Percentiles rank a stretch among this genome's conserved stretches.
These are phyloP conservation scores for Metaphire vulgaris DNA, from an alignment of 1,140 invertebrate species.

Conservation along the genomic window DNA sequence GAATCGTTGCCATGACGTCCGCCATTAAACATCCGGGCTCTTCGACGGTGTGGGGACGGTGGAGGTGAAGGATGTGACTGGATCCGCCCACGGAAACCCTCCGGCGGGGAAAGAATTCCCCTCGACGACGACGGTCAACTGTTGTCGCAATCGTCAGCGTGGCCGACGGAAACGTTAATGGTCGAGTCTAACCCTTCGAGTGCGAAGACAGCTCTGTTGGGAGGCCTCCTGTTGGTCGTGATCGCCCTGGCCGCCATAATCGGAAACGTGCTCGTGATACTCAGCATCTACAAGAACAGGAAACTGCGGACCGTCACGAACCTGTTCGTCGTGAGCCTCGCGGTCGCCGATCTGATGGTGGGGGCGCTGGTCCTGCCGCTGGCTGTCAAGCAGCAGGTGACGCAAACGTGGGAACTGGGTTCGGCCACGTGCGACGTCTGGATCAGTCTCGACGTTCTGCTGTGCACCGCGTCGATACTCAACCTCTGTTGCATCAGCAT, in stretches of 20 bases:
- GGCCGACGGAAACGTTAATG: too few species aligned
- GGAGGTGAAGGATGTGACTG: too few species aligned
- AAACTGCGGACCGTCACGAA: slow-evolving; percentile 56
- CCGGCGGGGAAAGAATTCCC: too few species aligned
- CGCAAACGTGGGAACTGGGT: slow-evolving; percentile 48
- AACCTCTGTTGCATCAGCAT: slow-evolving; percentile 51
- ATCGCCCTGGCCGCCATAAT: slow-evolving; percentile 32
- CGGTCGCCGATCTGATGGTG: slow-evolving; percentile 62
- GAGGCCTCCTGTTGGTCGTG: slow-evolving; percentile 33
- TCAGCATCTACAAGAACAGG: slow-evolving; percentile 45
- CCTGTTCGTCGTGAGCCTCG: slow-evolving; percentile 61
- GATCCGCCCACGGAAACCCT: too few species aligned
- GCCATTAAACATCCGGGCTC: too few species aligned
- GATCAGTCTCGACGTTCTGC: slow-evolving; percentile 35
- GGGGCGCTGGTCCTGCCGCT: slow-evolving; percentile 62
- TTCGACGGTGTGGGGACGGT: too few species aligned
- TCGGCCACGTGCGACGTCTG: slow-evolving; percentile 71
- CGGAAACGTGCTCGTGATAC: slow-evolving; percentile 48
- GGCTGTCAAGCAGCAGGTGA: slow-evolving; percentile 47
- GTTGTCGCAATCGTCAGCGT: too few species aligned
- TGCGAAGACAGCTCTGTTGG: slow-evolving; percentile 33
- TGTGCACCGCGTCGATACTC: slow-evolving; percentile 36
- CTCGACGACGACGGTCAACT: too few species aligned
- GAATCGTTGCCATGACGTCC: too few species aligned
- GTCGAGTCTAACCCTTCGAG: slow-evolving; percentile 1